These are phyloP conservation scores for Alligator mississippiensis DNA, from an alignment of 2,113 vertebrate genomes.

Conservation along the genomic window DNA sequence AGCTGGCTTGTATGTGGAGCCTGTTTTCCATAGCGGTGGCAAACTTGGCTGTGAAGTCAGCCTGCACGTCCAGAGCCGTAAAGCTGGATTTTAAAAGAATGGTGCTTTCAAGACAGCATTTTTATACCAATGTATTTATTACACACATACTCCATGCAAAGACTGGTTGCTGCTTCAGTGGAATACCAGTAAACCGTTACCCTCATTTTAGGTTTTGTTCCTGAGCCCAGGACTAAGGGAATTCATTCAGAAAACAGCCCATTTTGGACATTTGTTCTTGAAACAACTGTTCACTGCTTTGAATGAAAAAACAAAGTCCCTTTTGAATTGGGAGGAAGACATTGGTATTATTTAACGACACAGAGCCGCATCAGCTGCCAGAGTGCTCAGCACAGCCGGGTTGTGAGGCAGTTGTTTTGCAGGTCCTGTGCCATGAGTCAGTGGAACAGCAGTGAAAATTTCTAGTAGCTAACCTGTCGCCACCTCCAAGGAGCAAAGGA, in stretches of 20 bases:
- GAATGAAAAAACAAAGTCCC: conserved; percentile 54
- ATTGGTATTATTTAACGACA: neutral
- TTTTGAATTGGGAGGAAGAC: conserved; percentile 10
- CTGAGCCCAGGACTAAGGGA: neutral
- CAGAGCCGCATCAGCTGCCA: neutral
- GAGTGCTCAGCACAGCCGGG: neutral
- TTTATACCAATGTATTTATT: conserved; percentile 48
- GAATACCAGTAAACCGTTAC: conserved; percentile 8
- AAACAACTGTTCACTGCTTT: conserved; percentile 30
- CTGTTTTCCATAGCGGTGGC: conserved; percentile 76
- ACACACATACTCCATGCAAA: conserved; percentile 9
- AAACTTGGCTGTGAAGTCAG: conserved; percentile 79
- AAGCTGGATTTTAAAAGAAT: conserved; percentile 54
- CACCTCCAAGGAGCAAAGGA: neutral
- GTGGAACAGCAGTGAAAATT: neutral
- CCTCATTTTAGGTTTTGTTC: conserved; percentile 3
- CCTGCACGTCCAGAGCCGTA: conserved; percentile 62
- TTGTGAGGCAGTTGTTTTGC: neutral
- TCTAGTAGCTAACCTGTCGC: neutral
- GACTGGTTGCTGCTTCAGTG: conserved; percentile 41
- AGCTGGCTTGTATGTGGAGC: conserved; percentile 67
- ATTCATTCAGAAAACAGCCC: conserved; percentile 43
- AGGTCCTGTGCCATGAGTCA: neutral
- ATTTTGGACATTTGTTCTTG: conserved; percentile 19
- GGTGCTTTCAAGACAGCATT: conserved; percentile 41